Base-by-base conservation (phyloP, 1,140 invertebrate genomes). In the Ceratina calcarata region DNA sequence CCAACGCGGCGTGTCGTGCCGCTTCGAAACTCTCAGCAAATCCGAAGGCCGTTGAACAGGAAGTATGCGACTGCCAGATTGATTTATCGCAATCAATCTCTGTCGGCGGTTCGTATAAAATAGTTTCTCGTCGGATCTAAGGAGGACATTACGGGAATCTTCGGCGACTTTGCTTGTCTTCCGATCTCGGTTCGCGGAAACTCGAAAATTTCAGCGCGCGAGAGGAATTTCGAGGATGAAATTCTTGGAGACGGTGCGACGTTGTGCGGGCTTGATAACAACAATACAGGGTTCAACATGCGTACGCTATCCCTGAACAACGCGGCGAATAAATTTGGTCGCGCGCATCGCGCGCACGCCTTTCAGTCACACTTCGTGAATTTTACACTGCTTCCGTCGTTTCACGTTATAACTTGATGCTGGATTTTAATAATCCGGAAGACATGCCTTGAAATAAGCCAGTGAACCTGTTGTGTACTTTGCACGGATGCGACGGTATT, bases 301-400 rank as follows among this genome's bases (percentile, higher is more conserved):
- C 60, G 65, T 67, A n/a, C 32, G 10, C 53, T 58, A 53, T 67
- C 61, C n/a, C 15, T 60, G 22, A 74, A 74, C 45, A 58, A 79
- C 69, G 61, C n/a, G 8, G 77, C 51, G 55, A 79, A 60, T 70
- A 73, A 79, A 79, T 79, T 74, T 37, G 62, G 24, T 6, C 15
- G 55, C 12, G 62, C 12, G 37, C 51, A 37, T 58, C 70, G 37
- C 70, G 69, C 45, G 18, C 67, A 62, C n/a, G 7, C 22, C 16
- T 27, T 8, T 24, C 22, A 51, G 37, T 65, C 65, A 61, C 53
- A 49, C 62, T 61, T 61, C 71, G 58, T 73, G 78, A 79, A 79
- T 79, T 67, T 79, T 79, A 67, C 71, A 60, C 70, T 4, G 45
- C 53, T 10, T 2, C 76, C 62, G 12, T 2, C n/a, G 27, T 45